Evolutionary conservation across 2,888 invertebrate genomes (phyloP).

Genomic region (Incurvaria masculella): DNA sequence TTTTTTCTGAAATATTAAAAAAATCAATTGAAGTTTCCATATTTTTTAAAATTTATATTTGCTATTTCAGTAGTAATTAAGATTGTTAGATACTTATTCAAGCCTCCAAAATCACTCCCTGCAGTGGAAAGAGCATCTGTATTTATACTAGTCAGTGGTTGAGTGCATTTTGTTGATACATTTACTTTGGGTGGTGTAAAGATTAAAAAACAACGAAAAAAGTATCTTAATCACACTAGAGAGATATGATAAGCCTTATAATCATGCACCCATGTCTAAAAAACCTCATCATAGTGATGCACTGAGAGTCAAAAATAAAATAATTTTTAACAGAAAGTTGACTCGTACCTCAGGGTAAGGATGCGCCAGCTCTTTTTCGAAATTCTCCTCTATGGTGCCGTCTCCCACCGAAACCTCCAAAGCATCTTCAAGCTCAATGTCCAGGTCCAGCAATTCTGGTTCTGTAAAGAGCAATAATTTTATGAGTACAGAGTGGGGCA

Average conservation of each 20-base stretch:
- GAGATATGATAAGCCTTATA: constrained; percentile 1
- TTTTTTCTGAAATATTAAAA: constrained; percentile 2
- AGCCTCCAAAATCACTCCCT: neutral
- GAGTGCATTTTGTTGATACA: constrained; percentile 2
- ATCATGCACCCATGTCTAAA: neutral
- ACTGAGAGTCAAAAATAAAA: neutral
- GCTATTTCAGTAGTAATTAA: neutral
- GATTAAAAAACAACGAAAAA: constrained; percentile 4
- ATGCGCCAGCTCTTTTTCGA: constrained; percentile 80
- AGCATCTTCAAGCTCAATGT: constrained; percentile 28
- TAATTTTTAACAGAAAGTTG: constrained; percentile 1
- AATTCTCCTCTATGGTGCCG: constrained; percentile 88
- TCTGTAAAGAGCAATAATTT: constrained; percentile 21
- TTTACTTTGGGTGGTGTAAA: neutral
- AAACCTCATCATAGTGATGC: constrained; percentile 1
- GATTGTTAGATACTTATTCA: neutral
- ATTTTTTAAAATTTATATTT: constrained; percentile 1
- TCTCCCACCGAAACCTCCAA: constrained; percentile 66
- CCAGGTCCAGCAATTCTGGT: constrained; percentile 38
- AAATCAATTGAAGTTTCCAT: neutral
- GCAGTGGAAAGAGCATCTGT: neutral
- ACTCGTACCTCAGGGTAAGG: constrained; percentile 46
- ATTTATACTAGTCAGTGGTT: constrained; percentile 1
- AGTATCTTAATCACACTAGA: no score
- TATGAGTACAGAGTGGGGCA: no score